phyloP scores from a whole-genome alignment of 2,888 invertebrate species.

The Phalangium opilio region DNA sequence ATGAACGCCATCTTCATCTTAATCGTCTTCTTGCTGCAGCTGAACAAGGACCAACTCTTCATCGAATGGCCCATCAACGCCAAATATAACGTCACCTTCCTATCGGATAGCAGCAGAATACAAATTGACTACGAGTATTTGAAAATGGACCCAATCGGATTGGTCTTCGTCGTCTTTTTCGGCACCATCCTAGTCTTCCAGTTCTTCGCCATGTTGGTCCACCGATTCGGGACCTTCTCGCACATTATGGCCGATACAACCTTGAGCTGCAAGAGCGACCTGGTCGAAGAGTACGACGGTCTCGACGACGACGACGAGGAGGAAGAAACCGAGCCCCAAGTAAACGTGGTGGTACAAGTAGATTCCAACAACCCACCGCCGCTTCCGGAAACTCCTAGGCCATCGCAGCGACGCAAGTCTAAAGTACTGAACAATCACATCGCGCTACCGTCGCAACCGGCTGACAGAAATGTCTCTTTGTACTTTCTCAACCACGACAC shows the following conservation, averaged over 20 bases:
- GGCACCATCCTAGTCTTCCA: slow-evolving; percentile 89
- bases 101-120: slow-evolving; percentile 82
- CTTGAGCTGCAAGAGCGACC: slow-evolving; percentile 63
- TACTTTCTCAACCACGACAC: no score
- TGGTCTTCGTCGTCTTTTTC: slow-evolving; percentile 96
- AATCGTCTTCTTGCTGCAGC: slow-evolving; percentile 93
- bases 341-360: no score
- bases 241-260: slow-evolving; percentile 94
- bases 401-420: no score
- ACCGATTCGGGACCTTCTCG: slow-evolving; percentile 91
- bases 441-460: no score
- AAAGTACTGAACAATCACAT: no score
- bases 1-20: slow-evolving; percentile 96
- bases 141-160: slow-evolving; percentile 86
- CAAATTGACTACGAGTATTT: slow-evolving; percentile 77
- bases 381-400: no score
- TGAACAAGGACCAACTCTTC: slow-evolving; percentile 92
- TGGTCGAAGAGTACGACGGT: slow-evolving; percentile 74
- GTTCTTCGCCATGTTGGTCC: slow-evolving; percentile 95
- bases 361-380: no score
- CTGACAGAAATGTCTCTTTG: no score
- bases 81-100: slow-evolving; percentile 82
- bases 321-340: slow-evolving; percentile 38
- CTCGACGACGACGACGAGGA: slow-evolving; percentile 79
- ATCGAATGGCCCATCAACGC: slow-evolving; percentile 93